Evolutionary conservation across 92 coral and sea anemone genomes (phyloP), one percentile per base, ranked within the genome.

Genomic region (Heliopora coerulea): DNA sequence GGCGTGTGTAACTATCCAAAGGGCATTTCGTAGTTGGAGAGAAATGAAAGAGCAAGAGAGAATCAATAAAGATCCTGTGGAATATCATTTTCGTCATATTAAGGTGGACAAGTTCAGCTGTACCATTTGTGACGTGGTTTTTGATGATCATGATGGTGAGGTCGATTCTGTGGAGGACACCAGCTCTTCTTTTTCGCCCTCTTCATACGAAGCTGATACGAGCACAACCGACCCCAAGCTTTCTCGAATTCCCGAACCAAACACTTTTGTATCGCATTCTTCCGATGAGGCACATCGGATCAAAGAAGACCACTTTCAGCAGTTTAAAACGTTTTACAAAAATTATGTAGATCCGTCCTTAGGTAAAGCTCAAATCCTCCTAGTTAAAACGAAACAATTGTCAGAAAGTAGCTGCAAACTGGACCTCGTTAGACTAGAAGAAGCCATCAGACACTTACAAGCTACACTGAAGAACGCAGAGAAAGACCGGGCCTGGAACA

Each of bases 101-200:
- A 87, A 73, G 59, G 58, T 85, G 24, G 97, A 91, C 83, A 64
- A 72, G 65, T 74, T 86, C 28, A 86, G 85, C 5, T 89, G 96
- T 56, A 80, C 86, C 25, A 82, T 91, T 29, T 91, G 97, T 78
- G 33, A 26, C 7, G 30, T 52, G 20, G 62, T 24, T 34, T 69
- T 69, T 49, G 76, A 31, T 3, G 62, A 49, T 18, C 37, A 23
- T 42, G 27, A 2, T 6, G n/a, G 19, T 25, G 50, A 66, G 8
- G 28, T 46, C 20, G 7, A 56, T 19, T 27, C 25, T 1, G 4
- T 31, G 1, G 1, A n/a, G n/a, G 42, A 20, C 32, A 31, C 48
- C 15, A 33, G 8, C 52, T 37, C 11, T 37, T 37, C 42, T 37
- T 37, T 17, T 8, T 32, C 32, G 23, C 23, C 56, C 11, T 41